Percentiles rank a stretch among this genome's conserved stretches.
These are phyloP conservation scores for Eidolon dupreanum DNA, from an alignment of 2,797 vertebrate genomes.

Conservation along the genomic window DNA sequence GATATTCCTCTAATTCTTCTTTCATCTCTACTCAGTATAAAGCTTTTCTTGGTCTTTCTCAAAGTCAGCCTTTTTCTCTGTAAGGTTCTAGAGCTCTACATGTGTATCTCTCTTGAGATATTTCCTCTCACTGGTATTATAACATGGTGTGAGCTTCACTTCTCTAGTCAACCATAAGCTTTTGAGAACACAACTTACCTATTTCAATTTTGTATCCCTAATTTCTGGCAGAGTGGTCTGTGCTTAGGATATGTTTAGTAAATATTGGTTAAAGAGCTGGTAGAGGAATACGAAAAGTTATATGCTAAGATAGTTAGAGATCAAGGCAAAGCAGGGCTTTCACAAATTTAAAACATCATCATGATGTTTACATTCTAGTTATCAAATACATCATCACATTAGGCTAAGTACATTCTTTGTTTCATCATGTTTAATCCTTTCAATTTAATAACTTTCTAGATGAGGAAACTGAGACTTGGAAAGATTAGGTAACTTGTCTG, in stretches of 20 bases:
- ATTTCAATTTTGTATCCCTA: neutral
- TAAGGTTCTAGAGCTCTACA: neutral
- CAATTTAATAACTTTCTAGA: neutral
- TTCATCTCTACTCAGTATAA: neutral
- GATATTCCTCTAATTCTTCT: neutral
- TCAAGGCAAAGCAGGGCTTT: neutral
- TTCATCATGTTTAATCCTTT: neutral
- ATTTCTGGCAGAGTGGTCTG: neutral
- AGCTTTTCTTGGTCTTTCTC: neutral
- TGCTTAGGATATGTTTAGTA: neutral
- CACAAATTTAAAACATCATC: neutral
- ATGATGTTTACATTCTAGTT: neutral
- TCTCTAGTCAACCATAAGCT: neutral
- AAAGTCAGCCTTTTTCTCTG: neutral
- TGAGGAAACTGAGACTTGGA: neutral
- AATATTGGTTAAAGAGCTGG: neutral
- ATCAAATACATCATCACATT: neutral
- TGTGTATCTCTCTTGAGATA: neutral
- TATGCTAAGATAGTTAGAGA: neutral
- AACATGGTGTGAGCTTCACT: neutral
- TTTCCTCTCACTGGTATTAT: neutral
- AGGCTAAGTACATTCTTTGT: neutral
- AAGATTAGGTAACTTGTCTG: neutral
- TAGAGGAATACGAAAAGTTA: neutral
- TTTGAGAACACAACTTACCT: neutral